Conservation (phyloP, 2,113 vertebrate genomes). For the Peromyscus leucopus region DNA sequence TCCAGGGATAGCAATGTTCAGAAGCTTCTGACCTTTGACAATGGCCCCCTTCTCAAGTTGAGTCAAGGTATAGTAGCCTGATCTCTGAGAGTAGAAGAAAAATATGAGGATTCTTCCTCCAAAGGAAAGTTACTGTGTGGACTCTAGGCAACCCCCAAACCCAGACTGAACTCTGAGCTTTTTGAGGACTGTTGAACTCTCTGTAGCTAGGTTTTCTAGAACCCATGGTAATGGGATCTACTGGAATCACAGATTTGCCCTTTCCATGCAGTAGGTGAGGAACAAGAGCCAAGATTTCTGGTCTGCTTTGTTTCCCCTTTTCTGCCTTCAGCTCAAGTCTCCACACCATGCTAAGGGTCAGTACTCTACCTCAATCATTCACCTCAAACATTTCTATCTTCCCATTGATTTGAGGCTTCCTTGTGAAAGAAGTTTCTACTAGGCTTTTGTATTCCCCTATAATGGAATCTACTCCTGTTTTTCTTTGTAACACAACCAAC, state of each 20-base stretch:
- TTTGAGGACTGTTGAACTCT: background rate
- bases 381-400: background rate
- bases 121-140: background rate
- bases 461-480: background rate
- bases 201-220: background rate
- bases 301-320: background rate
- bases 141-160: background rate
- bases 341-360: background rate
- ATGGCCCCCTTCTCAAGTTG: background rate
- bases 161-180: background rate
- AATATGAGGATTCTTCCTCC: background rate
- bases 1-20: too few relatives aligned
- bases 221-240: background rate
- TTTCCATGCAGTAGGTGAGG: background rate
- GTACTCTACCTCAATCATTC: background rate
- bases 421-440: background rate
- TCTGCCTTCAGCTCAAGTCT: background rate
- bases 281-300: background rate
- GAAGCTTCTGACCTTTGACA: background rate
- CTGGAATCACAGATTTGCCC: background rate
- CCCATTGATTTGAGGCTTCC: background rate
- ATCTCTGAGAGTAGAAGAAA: too few relatives aligned
- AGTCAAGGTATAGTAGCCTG: background rate
- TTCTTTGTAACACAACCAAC: conserved; percentile 2
- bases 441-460: background rate